A percentile compares a stretch with the other conserved stretches of the same genome.
Evolutionary conservation across 2,797 vertebrate genomes (phyloP).

Genomic region (Syncerus caffer): DNA sequence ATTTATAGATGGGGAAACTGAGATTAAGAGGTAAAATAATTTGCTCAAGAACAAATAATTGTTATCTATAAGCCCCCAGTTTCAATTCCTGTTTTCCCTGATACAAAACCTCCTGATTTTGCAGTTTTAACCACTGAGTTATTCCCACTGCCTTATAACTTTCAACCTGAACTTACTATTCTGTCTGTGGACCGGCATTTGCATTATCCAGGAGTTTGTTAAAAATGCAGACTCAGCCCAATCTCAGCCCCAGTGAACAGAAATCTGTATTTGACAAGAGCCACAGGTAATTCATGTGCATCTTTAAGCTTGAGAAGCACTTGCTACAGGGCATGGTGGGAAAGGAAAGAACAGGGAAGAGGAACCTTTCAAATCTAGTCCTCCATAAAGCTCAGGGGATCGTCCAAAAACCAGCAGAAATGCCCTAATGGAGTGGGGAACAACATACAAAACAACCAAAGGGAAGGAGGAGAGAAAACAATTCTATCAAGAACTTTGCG

Average conservation of each 20-base stretch:
- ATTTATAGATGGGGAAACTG: neutral
- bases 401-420: neutral
- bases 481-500: neutral
- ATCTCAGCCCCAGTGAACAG: neutral
- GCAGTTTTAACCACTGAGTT: neutral
- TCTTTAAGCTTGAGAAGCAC: neutral
- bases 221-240: neutral
- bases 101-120: neutral
- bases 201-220: neutral
- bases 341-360: neutral
- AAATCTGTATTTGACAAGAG: neutral
- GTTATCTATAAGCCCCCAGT: neutral
- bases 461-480: neutral
- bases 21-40: conserved; percentile 5
- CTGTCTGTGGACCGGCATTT: neutral
- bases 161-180: neutral
- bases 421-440: neutral
- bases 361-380: neutral
- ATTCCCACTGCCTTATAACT: neutral
- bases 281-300: neutral
- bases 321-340: neutral
- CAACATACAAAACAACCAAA: neutral
- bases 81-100: neutral
- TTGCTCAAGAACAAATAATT: neutral
- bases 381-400: neutral